phyloP scores from a whole-genome alignment of 2,113 vertebrate species.

The Benitochromis conjunctus region DNA sequence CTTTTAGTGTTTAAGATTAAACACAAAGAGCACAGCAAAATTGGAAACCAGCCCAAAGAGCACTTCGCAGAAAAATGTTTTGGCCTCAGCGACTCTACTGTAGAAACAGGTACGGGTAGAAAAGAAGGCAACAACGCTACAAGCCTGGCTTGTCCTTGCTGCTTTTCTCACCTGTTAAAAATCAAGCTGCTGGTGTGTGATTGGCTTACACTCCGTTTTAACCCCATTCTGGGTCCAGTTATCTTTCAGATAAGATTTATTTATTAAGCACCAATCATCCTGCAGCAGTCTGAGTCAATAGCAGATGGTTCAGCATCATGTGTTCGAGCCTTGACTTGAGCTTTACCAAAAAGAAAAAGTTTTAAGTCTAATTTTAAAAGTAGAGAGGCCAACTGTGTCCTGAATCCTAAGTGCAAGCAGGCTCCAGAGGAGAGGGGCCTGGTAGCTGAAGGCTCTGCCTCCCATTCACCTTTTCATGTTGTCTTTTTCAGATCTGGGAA shows the following conservation, averaged over 20 bases:
- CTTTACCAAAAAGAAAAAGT: neutral
- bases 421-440: neutral
- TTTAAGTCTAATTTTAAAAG: neutral
- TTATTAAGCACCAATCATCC: neutral
- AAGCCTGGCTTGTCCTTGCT: neutral
- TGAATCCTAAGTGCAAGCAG: neutral
- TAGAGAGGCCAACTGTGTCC: neutral
- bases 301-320: neutral
- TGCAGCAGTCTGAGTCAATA: neutral
- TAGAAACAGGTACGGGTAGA: neutral
- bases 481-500: neutral
- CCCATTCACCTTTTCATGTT: neutral
- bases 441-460: neutral
- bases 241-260: neutral
- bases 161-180: neutral
- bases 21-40: neutral
- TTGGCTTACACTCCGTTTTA: neutral
- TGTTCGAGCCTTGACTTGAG: neutral
- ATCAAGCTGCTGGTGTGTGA: neutral
- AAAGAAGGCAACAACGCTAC: neutral
- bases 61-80: neutral
- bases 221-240: neutral
- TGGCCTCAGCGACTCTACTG: neutral
- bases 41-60: neutral
- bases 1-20: neutral